These are phyloP conservation scores for Contarinia nasturtii DNA, from an alignment of 1,140 invertebrate genomes.

Conservation along the genomic window DNA sequence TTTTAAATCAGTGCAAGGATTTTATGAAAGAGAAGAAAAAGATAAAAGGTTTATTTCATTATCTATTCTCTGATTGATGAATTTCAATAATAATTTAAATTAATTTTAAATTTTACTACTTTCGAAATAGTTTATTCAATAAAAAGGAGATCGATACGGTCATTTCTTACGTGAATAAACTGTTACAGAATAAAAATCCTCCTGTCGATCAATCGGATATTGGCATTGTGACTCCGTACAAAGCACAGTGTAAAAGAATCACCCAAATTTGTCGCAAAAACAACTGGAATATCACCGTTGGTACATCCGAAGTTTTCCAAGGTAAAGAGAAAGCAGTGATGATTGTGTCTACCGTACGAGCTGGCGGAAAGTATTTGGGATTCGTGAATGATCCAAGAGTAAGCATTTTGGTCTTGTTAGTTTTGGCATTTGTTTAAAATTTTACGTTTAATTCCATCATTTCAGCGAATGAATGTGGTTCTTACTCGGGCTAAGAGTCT, in stretches of 20 bases:
- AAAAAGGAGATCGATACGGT: slow-evolving; percentile 40
- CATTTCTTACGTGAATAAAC: slow-evolving; percentile 28
- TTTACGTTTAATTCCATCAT: background rate
- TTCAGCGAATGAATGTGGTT: slow-evolving; percentile 67
- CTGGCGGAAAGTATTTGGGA: slow-evolving; percentile 38
- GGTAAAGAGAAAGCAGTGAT: slow-evolving; percentile 63
- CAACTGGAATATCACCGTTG: slow-evolving; percentile 37
- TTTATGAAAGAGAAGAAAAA: background rate
- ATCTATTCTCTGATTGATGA: background rate
- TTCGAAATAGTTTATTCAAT: slow-evolving; percentile 49
- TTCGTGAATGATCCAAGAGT: slow-evolving; percentile 53
- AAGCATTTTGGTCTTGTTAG: slow-evolving; percentile 6
- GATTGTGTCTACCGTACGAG: slow-evolving; percentile 60
- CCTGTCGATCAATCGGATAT: slow-evolving; percentile 40
- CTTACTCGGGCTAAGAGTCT: slow-evolving; percentile 66
- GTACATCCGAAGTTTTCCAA: too few relatives aligned
- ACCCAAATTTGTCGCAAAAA: slow-evolving; percentile 22
- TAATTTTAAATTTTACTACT: slow-evolving; percentile 9
- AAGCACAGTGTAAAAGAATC: slow-evolving; percentile 38
- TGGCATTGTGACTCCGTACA: slow-evolving; percentile 71
- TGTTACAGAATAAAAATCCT: slow-evolving; percentile 17
- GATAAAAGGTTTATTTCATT: background rate
- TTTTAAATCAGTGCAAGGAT: slow-evolving; percentile 39
- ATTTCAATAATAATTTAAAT: background rate
- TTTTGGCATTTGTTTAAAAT: background rate